These are phyloP conservation scores for Zoanthus gigantus DNA, from an alignment of 92 coral and sea anemone species.

Conservation along the genomic window DNA sequence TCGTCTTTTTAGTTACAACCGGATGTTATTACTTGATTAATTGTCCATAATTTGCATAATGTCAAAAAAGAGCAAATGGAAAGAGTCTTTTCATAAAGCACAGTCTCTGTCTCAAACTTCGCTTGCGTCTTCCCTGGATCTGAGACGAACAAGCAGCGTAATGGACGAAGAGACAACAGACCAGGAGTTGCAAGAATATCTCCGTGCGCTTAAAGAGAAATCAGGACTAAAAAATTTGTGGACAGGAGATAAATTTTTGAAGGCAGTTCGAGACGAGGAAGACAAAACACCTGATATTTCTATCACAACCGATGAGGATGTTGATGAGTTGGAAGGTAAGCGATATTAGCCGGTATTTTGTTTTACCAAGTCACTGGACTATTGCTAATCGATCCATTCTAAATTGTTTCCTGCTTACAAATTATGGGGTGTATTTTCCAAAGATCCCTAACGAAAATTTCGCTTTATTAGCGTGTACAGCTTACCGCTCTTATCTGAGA, in stretches of 20 bases:
- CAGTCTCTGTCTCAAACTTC: slow-evolving; percentile 77
- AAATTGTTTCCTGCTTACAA: too few relatives aligned
- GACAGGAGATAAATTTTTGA: slow-evolving; percentile 85
- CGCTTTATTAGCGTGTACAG: too few relatives aligned
- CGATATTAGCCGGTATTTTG: too few relatives aligned
- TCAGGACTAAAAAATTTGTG: slow-evolving; percentile 89
- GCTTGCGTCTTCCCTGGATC: slow-evolving; percentile 20
- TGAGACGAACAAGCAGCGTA: slow-evolving; percentile 67
- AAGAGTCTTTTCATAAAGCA: slow-evolving; percentile 81
- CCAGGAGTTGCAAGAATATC: slow-evolving; percentile 81
- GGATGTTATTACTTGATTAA: background rate
- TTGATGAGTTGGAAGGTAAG: slow-evolving; percentile 15
- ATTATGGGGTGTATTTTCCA: too few relatives aligned
- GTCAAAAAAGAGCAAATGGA: slow-evolving; percentile 80
- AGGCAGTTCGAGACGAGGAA: slow-evolving; percentile 76
- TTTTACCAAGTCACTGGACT: too few relatives aligned
- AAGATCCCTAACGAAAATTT: too few relatives aligned
- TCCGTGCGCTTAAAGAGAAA: slow-evolving; percentile 84
- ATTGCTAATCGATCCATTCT: too few relatives aligned
- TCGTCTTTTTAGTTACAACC: background rate
- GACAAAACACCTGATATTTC: slow-evolving; percentile 98
- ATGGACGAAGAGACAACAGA: slow-evolving; percentile 85
- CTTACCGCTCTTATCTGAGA: too few relatives aligned
- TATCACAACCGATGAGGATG: slow-evolving; percentile 80
- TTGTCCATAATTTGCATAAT: slow-evolving; percentile 50